These are phyloP conservation scores for Pseudoips prasinana DNA, from an alignment of 2,888 invertebrate species.

Conservation along the genomic window DNA sequence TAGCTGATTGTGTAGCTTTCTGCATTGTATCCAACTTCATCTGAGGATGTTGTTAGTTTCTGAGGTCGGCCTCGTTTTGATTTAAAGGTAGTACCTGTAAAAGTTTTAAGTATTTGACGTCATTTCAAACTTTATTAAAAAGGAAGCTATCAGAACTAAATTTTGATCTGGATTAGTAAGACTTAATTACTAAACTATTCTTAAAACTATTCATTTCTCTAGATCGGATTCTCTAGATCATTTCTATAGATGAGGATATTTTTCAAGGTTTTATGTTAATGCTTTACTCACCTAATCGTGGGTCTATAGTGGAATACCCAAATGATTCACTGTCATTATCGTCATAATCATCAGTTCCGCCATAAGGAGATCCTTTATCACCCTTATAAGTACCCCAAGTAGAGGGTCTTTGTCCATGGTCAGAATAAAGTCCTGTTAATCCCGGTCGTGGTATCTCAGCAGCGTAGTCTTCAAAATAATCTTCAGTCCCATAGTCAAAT, in stretches of 20 bases:
- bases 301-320: slow-evolving; percentile 66
- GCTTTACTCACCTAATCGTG: slow-evolving; percentile 58
- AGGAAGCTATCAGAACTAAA: not conserved
- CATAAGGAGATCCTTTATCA: slow-evolving; percentile 39
- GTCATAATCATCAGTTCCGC: slow-evolving; percentile 44
- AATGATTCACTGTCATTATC: slow-evolving; percentile 38
- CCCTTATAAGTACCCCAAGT: slow-evolving; percentile 38
- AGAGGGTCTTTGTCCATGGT: slow-evolving; percentile 41
- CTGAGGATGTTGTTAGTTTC: slow-evolving; percentile 41
- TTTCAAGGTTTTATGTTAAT: too few relatives aligned
- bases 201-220: too few relatives aligned
- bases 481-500: slow-evolving; percentile 43
- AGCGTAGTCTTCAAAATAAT: slow-evolving; percentile 55
- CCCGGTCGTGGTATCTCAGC: slow-evolving; percentile 67
- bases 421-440: slow-evolving; percentile 64
- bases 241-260: too few relatives aligned
- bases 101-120: not conserved
- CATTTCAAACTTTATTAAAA: not conserved
- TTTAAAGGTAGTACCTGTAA: slow-evolving; percentile 15
- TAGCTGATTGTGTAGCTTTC: slow-evolving; percentile 60
- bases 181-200: too few relatives aligned
- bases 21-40: slow-evolving; percentile 37
- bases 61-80: slow-evolving; percentile 36
- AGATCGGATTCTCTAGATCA: too few relatives aligned
- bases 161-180: too few relatives aligned